Percentiles rank a stretch among this genome's conserved stretches.
These are phyloP conservation scores for Tipula vernalis DNA, from an alignment of 2,888 invertebrate genomes.

Conservation along the genomic window DNA sequence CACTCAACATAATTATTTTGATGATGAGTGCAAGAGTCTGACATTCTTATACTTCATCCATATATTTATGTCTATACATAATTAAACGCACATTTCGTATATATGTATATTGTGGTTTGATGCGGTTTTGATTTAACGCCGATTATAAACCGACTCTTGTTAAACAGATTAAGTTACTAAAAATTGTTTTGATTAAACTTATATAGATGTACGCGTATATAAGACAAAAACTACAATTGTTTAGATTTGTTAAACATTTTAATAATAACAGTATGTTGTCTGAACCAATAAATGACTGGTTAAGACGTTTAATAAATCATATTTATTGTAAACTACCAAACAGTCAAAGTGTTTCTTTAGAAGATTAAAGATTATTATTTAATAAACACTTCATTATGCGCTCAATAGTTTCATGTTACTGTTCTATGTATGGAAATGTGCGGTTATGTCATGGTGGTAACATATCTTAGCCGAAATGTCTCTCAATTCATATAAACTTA, in stretches of 20 bases:
- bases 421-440: neutral
- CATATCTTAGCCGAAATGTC: neutral
- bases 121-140: constrained; percentile 1
- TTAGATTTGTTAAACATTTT: neutral
- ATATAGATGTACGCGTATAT: neutral
- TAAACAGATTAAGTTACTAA: neutral
- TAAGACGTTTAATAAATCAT: neutral
- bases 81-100: neutral
- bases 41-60: neutral
- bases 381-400: neutral
- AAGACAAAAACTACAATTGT: neutral
- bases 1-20: neutral
- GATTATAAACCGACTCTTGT: neutral
- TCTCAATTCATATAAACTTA: neutral
- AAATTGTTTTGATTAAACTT: neutral
- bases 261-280: neutral
- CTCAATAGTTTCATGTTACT: neutral
- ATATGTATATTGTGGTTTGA: neutral
- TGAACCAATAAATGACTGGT: neutral
- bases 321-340: neutral
- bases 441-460: neutral
- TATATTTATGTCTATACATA: neutral
- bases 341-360: neutral
- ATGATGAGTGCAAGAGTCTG: neutral
- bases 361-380: neutral